Conservation (phyloP, 2,888 invertebrate genomes). For the Elmis aenea region DNA sequence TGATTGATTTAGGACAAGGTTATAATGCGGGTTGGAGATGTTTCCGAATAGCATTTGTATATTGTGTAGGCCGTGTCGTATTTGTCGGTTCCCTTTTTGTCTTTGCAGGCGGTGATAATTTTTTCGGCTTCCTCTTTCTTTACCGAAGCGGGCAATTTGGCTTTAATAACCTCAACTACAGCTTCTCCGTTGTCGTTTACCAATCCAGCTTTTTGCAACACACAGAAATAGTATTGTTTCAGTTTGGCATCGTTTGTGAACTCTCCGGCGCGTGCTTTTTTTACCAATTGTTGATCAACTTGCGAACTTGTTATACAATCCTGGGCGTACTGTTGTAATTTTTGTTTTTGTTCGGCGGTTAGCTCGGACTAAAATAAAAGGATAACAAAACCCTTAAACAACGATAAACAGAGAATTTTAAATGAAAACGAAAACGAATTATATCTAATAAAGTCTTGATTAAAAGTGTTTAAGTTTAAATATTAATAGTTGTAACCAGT, state of each 20-base stretch:
- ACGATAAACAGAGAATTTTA: not conserved
- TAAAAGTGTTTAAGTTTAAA: no score
- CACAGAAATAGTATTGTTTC: constrained; percentile 33
- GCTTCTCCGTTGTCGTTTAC: constrained; percentile 40
- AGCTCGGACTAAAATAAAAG: constrained; percentile 20
- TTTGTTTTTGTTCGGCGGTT: constrained; percentile 26
- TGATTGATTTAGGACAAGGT: no score
- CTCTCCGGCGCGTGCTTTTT: constrained; percentile 45
- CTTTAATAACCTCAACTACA: constrained; percentile 40
- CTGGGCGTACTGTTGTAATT: constrained; percentile 24
- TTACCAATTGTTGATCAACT: constrained; percentile 33
- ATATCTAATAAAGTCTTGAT: no score
- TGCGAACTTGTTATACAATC: constrained; percentile 37
- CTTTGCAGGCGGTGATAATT: constrained; percentile 45
- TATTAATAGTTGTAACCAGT: no score
- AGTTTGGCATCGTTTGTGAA: constrained; percentile 31
- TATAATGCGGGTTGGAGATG: no score
- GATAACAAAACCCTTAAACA: not conserved
- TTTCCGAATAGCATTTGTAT: constrained; percentile 22
- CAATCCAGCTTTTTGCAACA: constrained; percentile 48
- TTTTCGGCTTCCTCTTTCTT: constrained; percentile 44
- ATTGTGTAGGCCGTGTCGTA: constrained; percentile 19
- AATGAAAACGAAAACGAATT: not conserved
- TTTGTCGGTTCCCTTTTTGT: constrained; percentile 41
- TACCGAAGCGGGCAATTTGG: constrained; percentile 45